Base-by-base conservation (phyloP, 2,113 vertebrate species). In the Gavia stellata region DNA sequence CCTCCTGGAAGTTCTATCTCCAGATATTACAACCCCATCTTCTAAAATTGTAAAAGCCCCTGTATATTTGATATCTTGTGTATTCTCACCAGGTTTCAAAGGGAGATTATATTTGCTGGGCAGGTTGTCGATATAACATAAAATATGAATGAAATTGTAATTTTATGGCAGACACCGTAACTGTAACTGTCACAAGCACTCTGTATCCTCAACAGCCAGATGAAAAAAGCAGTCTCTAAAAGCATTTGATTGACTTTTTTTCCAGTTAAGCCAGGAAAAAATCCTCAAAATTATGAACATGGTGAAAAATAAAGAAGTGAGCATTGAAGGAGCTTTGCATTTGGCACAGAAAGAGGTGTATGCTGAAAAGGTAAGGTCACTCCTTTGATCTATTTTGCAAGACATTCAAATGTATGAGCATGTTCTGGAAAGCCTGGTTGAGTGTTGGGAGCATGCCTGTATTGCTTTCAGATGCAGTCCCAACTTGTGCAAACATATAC, bases 261-360 rank as follows among this genome's bases (percentile, higher is more conserved):
- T 7, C 38, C 28, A 96, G 96, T 55, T 95, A 61, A 96, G 72
- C 61, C 80, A 97, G 65, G 94, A 94, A 65, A 96, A 96, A 94
- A 93, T 97, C 74, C 58, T 95, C 70, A 92, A 94, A 88, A 97
- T 95, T 34, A 92, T 98, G 98, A 98, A 96, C 45, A 98, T 93
- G 97, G 98, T 98, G 84, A 99, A 98, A 97, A 98, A 88, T 3
- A 98, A 98, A 65, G 97, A 98, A 92, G 68, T 98, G 88, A 98
- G 98, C 79, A 97, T 98, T 14, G 98, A 98, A 1, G 98, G 97
- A 21, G 98, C 98, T 56, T 97, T 98, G 81, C 83, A 90, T 58
- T 86, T 98, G 96, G 98, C 98, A 62, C 97, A 95, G 90, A 97
- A 82, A 78, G 97, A 96, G 24, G 67, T 55, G 19, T 36, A 3